Base-by-base conservation (phyloP, 2,113 vertebrate species). In the Prunella fulvescens region DNA sequence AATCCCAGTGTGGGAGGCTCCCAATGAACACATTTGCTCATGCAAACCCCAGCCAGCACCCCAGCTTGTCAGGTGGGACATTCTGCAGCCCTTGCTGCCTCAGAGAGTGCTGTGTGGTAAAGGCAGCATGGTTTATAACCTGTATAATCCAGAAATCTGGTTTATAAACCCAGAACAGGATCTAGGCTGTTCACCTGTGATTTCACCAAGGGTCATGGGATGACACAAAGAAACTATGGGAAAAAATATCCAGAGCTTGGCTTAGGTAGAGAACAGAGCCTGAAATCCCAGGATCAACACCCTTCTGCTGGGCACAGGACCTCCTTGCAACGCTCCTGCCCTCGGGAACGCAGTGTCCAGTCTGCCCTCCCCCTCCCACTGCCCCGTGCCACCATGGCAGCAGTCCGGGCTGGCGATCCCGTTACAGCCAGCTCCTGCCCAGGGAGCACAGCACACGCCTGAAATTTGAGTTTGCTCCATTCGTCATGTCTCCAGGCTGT, bases 401-500 rank as follows among this genome's bases (percentile, higher is more conserved):
- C 85, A 37, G 37, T 67, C 35, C 0, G 17, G 76, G 61, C 71
- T 31, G 61, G 70, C 0, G 82, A 92, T 95, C 94, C 79, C 19
- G 0, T 95, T 95, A 88, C 87, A 86, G 90, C 64, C 81, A 71
- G 42, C 79, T 88, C 70, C 93, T 58, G 90, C 93, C 70, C 26
- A 1, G 80, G 48, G 76, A 69, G 62, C 76, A 76, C 60, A 78
- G 44, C 67, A 45, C 87, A 88, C 9, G 91, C 69, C 66, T 96
- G 96, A 96, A 95, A 95, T 78, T 67, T 82, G 95, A 97, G 96
- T 93, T 95, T n/a, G 85, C 85, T 91, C 67, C 84, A 50, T 86
- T 90, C 61, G 87, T 92, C 96, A 94, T 92, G 74, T 73, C 85
- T 88, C 69, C 1, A 10, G n/a, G 92, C 91, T 94, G 92, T 33